phyloP scores from a whole-genome alignment of 1,140 invertebrate species.

The Piezodorus guildinii region DNA sequence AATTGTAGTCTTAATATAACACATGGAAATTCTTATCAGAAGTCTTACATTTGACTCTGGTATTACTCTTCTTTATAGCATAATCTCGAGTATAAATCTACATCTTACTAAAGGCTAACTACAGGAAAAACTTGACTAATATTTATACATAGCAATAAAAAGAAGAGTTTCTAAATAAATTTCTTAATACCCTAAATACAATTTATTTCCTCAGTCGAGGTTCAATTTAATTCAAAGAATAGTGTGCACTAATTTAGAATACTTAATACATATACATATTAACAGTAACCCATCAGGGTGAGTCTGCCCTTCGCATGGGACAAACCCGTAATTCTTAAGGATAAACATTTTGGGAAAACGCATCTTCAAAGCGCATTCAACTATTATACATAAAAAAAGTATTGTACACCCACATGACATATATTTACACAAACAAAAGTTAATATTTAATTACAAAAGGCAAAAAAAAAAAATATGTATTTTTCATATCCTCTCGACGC shows the following conservation, averaged over 20 bases:
- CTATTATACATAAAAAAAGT: conserved; percentile 15
- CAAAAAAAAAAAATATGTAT: conserved; percentile 4
- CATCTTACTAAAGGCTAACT: conserved; percentile 12
- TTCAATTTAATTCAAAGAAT: neutral
- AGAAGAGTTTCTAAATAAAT: conserved; percentile 12
- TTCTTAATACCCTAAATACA: conserved; percentile 8
- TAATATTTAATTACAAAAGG: neutral
- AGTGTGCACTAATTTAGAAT: conserved; percentile 13
- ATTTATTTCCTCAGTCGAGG: conserved; percentile 1
- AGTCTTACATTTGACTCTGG: too few relatives aligned
- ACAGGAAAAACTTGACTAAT: conserved; percentile 11
- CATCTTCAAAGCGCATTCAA: conserved; percentile 1
- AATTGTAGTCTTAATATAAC: too few relatives aligned
- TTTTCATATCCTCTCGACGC: neutral
- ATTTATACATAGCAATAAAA: conserved; percentile 11
- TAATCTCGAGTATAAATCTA: conserved; percentile 11
- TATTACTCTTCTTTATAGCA: too few relatives aligned
- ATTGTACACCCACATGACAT: conserved; percentile 12
- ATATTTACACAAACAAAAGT: conserved; percentile 10
- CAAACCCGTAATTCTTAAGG: neutral
- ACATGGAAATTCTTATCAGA: too few relatives aligned
- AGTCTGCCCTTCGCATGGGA: neutral
- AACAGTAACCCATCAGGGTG: conserved; percentile 1
- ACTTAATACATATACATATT: conserved; percentile 13
- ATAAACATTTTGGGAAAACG: conserved; percentile 12